Base-by-base conservation (phyloP, 92 coral and sea anemone genomes). In the Porites cylindrica region DNA sequence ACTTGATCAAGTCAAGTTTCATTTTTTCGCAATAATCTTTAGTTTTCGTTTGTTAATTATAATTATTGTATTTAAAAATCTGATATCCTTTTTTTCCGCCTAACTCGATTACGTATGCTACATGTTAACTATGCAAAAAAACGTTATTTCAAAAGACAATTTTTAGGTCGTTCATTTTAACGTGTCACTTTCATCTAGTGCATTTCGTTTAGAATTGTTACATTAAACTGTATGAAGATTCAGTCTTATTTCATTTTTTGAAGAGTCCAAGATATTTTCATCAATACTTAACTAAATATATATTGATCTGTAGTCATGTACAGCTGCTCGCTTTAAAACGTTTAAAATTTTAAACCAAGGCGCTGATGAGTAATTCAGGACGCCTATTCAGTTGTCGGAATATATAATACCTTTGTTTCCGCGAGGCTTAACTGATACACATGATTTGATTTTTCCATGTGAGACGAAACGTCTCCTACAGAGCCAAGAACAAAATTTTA, bases 111-210 rank as follows among this genome's bases (percentile, higher is more conserved):
- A 6, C 52, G 20, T 23, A n/a, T 47, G 16, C 66, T 20, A 4
- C 47, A 38, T 38, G 43, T 51, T 80, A 66, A 69, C 53, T 66
- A 79, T 79, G 83, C 74, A 79, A 65, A 38, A 29, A 79, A 65
- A 1, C 70, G 43, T 21, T 23, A 80, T 51, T 51, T 67, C 62
- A 50, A 50, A 80, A 52, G 51, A n/a, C 29, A 29, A 79, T 59
- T 16, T 29, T 78, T 18, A 51, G 26, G 8, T 10, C 21, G 29
- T n/a, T 13, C 21, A 29, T 72, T 3, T n/a, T 47, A 38, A 38
- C 47, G 5, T 38, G 0, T 38, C 5, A 38, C 47, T 38, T 38
- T 38, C 47, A 38, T 38, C 6, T 38, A 38, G 6, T 38, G 47
- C 47, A 2, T 38, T 38, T 38, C 47, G 47, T 38, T 38, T 38